Percentiles rank a stretch among this genome's conserved stretches.
Conservation (phyloP, 2,113 vertebrate species). For the Egretta garzetta region DNA sequence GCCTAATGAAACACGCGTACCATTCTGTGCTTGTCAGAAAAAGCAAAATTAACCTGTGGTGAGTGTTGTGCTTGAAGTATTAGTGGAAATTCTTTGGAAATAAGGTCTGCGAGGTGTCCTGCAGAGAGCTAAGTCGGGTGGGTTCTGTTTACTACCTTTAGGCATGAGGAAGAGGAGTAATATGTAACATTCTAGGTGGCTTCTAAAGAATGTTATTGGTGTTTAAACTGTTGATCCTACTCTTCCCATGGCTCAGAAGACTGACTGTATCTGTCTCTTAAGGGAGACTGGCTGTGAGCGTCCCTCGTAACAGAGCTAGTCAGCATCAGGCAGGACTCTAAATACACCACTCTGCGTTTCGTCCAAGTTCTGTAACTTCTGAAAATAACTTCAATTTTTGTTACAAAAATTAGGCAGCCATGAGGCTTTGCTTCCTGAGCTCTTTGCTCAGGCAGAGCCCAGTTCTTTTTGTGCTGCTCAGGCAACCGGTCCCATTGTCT, state of each 20-base stretch:
- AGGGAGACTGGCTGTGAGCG: background rate
- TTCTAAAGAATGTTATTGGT: background rate
- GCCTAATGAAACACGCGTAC: background rate
- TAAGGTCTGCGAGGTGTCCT: background rate
- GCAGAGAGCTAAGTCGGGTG: background rate
- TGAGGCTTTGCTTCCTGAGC: background rate
- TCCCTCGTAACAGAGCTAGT: background rate
- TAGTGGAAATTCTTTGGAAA: background rate
- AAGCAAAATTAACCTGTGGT: background rate
- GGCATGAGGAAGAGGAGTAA: background rate
- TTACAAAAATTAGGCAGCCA: background rate
- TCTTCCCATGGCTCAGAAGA: background rate
- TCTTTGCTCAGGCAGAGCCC: background rate
- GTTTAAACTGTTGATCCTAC: background rate
- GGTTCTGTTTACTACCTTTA: background rate
- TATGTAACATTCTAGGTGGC: rapidly evolving
- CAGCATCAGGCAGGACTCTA: background rate
- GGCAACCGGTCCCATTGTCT: background rate
- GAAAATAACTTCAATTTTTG: background rate
- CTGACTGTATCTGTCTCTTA: background rate
- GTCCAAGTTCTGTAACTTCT: background rate
- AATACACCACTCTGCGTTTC: background rate
- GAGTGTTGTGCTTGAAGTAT: background rate
- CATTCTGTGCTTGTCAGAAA: background rate
- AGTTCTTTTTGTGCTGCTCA: background rate